Conservation (phyloP, 2,113 vertebrate genomes). For the Protobothrops mucrosquamatus region DNA sequence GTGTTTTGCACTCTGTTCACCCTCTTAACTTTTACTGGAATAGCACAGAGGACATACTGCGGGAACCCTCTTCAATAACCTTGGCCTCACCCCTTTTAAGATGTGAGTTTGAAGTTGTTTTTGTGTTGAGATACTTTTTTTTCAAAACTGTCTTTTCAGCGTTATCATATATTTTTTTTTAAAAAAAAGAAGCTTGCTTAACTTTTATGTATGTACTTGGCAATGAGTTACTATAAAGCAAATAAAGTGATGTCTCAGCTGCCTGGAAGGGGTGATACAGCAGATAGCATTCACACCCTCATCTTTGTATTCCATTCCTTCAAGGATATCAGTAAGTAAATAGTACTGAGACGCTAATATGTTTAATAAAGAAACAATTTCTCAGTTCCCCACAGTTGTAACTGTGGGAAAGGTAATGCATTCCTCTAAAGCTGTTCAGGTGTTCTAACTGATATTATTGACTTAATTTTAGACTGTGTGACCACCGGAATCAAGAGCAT, state of each 20-base stretch:
- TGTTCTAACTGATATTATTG: background rate
- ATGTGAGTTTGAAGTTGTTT: conserved; percentile 42
- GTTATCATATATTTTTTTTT: conserved; percentile 50
- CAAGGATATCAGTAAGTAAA: conserved; percentile 64
- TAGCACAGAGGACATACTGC: conserved; percentile 44
- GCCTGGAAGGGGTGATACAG: conserved; percentile 57
- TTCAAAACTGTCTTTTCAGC: conserved; percentile 66
- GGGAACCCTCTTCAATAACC: conserved; percentile 54
- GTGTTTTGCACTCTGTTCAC: background rate
- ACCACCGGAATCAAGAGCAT: background rate
- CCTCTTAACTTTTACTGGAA: conserved; percentile 44
- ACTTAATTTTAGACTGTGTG: background rate
- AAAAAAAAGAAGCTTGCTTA: conserved; percentile 64
- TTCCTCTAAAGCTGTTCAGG: conserved; percentile 22
- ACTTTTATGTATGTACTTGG: conserved; percentile 70
- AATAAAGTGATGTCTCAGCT: conserved; percentile 67
- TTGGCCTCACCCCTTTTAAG: conserved; percentile 64
- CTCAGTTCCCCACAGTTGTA: conserved; percentile 43
- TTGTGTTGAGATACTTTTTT: conserved; percentile 30
- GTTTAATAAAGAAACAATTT: conserved; percentile 67
- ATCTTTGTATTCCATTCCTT: conserved; percentile 61
- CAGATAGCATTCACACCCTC: conserved; percentile 68
- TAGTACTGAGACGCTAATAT: conserved; percentile 62
- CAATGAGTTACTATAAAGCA: conserved; percentile 70
- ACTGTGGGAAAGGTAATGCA: conserved; percentile 46